A percentile compares a stretch with the other conserved stretches of the same genome.
Evolutionary conservation across 2,888 invertebrate genomes (phyloP).

Genomic region (Luperina testacea): DNA sequence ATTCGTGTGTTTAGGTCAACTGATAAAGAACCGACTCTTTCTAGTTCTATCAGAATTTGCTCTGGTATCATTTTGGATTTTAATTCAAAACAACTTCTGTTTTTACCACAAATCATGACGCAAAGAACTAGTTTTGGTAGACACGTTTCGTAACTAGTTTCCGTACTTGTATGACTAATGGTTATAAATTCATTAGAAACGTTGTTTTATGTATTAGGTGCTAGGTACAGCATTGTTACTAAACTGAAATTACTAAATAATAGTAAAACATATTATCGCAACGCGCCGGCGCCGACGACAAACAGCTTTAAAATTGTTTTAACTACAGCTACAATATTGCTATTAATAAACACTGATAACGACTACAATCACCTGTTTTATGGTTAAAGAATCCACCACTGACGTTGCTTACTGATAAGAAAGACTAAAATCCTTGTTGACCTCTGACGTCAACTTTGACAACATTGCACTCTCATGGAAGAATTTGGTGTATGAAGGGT

Average conservation of each 20-base stretch:
- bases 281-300: too few relatives aligned
- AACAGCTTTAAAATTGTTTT: slow-evolving; percentile 12
- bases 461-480: background rate
- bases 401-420: slow-evolving; percentile 33
- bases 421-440: slow-evolving; percentile 5
- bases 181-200: slow-evolving; percentile 36
- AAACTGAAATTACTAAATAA: slow-evolving; percentile 15
- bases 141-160: slow-evolving; percentile 42
- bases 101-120: slow-evolving; percentile 27
- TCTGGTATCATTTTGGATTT: slow-evolving; percentile 3
- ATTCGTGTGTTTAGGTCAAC: slow-evolving; percentile 44
- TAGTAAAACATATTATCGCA: background rate
- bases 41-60: slow-evolving; percentile 22
- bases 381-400: slow-evolving; percentile 6
- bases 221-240: slow-evolving; percentile 1
- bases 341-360: slow-evolving; percentile 38
- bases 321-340: slow-evolving; percentile 9
- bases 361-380: slow-evolving; percentile 24
- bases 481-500: background rate
- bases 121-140: slow-evolving; percentile 51
- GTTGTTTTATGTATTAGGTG: slow-evolving; percentile 19
- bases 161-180: slow-evolving; percentile 40
- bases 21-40: slow-evolving; percentile 42
- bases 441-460: background rate
- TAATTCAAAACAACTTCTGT: slow-evolving; percentile 9